phyloP scores from a whole-genome alignment of 1,140 invertebrate species.

The Saxidomus purpurata region DNA sequence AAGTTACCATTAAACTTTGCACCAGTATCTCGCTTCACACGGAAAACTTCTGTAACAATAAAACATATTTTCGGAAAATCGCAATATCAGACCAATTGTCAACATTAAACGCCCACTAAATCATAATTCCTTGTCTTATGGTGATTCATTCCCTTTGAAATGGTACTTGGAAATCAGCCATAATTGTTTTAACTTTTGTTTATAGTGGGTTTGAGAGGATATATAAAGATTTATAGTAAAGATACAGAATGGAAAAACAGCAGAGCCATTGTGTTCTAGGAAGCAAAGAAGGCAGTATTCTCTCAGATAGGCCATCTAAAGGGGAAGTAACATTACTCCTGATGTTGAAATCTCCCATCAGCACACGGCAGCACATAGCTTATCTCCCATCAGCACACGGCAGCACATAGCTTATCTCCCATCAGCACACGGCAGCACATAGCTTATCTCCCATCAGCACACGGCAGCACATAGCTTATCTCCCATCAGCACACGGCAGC shows the following conservation, averaged over 20 bases:
- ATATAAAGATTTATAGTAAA: constrained; percentile 39
- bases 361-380: background rate
- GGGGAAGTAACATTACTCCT: background rate
- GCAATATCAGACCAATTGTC: constrained; percentile 18
- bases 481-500: too few species aligned
- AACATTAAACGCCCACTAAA: constrained; percentile 44
- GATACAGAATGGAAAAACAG: constrained; percentile 43
- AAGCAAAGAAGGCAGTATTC: background rate
- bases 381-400: too few species aligned
- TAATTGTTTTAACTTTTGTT: constrained; percentile 54
- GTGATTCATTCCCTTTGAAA: constrained; percentile 57
- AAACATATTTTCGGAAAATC: constrained; percentile 15
- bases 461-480: too few species aligned
- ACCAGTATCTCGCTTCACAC: background rate
- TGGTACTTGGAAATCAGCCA: constrained; percentile 47
- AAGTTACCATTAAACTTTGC: background rate
- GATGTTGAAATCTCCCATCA: constrained; percentile 3
- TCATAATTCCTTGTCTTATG: constrained; percentile 18
- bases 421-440: too few species aligned
- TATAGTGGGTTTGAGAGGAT: constrained; percentile 34
- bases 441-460: too few species aligned
- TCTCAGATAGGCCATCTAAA: constrained; percentile 29
- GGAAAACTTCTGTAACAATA: background rate
- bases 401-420: too few species aligned
- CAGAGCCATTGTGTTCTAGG: constrained; percentile 27